phyloP scores from a whole-genome alignment of 2,888 invertebrate genomes.

The Erebia ligea region DNA sequence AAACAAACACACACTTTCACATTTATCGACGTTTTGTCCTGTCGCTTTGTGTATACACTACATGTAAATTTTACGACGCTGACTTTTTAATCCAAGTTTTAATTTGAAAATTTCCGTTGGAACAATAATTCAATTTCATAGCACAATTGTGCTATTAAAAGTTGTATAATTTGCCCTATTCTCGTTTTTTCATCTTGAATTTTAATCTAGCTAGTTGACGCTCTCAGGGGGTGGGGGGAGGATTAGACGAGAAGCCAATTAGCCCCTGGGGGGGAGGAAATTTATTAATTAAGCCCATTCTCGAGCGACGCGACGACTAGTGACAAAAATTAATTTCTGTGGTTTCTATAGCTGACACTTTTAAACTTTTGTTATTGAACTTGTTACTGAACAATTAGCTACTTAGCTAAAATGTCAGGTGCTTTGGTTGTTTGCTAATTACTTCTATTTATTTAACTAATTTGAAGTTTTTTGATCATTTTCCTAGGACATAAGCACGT shows the following conservation, averaged over 20 bases:
- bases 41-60: no score
- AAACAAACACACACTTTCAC: no score
- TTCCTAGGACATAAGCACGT: no score
- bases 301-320: neutral
- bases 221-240: conserved; percentile 3
- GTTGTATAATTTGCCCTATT: conserved; percentile 1
- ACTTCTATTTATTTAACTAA: neutral
- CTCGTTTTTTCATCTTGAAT: conserved; percentile 10
- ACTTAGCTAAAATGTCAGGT: neutral
- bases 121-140: conserved; percentile 2
- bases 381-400: no score
- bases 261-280: conserved; percentile 12
- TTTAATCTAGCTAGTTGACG: conserved; percentile 26
- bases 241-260: conserved; percentile 23
- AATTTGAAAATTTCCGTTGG: neutral
- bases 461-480: neutral
- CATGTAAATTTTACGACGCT: no score
- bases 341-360: conserved; percentile 5
- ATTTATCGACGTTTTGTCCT: no score
- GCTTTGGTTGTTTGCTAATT: neutral
- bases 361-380: conserved; percentile 10
- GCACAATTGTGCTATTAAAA: neutral
- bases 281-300: conserved; percentile 24
- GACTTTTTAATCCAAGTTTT: neutral
- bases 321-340: conserved; percentile 12